These are phyloP conservation scores for Polyploca ridens DNA, from an alignment of 2,888 invertebrate genomes.

Conservation along the genomic window DNA sequence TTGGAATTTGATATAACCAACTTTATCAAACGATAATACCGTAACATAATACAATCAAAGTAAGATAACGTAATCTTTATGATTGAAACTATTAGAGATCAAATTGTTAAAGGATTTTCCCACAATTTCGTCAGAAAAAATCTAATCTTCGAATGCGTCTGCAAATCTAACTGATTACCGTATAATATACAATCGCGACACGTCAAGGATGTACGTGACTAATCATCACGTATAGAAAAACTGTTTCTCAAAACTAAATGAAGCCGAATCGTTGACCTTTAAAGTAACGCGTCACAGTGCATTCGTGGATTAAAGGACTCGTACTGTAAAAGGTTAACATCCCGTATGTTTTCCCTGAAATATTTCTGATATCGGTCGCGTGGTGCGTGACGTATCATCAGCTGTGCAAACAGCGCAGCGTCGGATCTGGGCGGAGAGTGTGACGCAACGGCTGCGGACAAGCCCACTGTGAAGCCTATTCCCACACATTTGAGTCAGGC, in stretches of 20 bases:
- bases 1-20: not conserved
- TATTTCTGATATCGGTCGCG: conserved; percentile 17
- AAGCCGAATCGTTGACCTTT: not conserved
- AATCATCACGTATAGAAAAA: conserved; percentile 10
- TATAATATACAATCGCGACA: not conserved
- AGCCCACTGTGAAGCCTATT: conserved; percentile 42
- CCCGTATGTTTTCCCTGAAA: conserved; percentile 36
- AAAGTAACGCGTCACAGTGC: not conserved
- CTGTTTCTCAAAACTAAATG: not conserved
- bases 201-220: conserved; percentile 4
- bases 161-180: conserved; percentile 10
- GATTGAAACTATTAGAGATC: not conserved
- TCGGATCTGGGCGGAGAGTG: conserved; percentile 29
- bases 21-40: not conserved
- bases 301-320: not conserved
- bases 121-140: not conserved
- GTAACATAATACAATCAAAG: not conserved
- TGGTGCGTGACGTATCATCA: conserved; percentile 52
- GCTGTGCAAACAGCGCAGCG: conserved; percentile 48
- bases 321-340: conserved; percentile 20
- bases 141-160: conserved; percentile 2
- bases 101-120: conserved; percentile 1
- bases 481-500: conserved; percentile 59
- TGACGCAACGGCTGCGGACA: conserved; percentile 46
- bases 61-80: not conserved